A percentile compares a stretch with the other conserved stretches of the same genome.
These are phyloP conservation scores for Nephotettix cincticeps DNA, from an alignment of 1,140 invertebrate species.

Conservation along the genomic window DNA sequence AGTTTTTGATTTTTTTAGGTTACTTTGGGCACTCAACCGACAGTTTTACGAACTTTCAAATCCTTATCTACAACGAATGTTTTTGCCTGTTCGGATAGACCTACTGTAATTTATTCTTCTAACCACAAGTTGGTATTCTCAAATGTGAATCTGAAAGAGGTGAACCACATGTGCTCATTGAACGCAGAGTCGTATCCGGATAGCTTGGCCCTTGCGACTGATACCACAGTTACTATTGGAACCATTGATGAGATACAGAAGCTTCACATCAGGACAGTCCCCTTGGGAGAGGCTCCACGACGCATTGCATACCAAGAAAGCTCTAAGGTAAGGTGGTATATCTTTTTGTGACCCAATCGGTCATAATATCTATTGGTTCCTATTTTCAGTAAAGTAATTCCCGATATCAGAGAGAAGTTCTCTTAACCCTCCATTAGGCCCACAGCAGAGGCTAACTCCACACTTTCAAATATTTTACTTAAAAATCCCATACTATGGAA, in stretches of 20 bases:
- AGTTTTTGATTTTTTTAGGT: too few species aligned
- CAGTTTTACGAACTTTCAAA: conserved; percentile 86
- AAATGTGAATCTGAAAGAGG: conserved; percentile 98
- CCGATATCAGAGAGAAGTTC: too few species aligned
- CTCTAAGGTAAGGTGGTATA: conserved; percentile 73
- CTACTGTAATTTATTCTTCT: conserved; percentile 98
- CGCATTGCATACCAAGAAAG: conserved; percentile 94
- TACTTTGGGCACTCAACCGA: conserved; percentile 96
- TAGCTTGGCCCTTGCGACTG: conserved; percentile 91
- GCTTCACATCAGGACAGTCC: conserved; percentile 93
- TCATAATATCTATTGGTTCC: too few species aligned
- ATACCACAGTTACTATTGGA: conserved; percentile 92
- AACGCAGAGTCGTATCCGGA: conserved; percentile 94
- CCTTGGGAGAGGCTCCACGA: conserved; percentile 89
- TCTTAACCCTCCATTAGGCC: too few species aligned
- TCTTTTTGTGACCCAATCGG: too few species aligned
- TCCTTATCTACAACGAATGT: conserved; percentile 94
- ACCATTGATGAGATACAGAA: conserved; percentile 99
- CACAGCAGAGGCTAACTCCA: too few species aligned
- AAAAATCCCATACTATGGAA: too few species aligned
- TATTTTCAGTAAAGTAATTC: too few species aligned
- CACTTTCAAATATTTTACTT: too few species aligned
- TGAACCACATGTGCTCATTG: conserved; percentile 97
- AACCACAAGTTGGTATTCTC: conserved; percentile 99
- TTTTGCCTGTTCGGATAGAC: conserved; percentile 97